These are phyloP conservation scores for Pollimyrus isidori DNA, from an alignment of 2,113 vertebrate species.

Conservation along the genomic window DNA sequence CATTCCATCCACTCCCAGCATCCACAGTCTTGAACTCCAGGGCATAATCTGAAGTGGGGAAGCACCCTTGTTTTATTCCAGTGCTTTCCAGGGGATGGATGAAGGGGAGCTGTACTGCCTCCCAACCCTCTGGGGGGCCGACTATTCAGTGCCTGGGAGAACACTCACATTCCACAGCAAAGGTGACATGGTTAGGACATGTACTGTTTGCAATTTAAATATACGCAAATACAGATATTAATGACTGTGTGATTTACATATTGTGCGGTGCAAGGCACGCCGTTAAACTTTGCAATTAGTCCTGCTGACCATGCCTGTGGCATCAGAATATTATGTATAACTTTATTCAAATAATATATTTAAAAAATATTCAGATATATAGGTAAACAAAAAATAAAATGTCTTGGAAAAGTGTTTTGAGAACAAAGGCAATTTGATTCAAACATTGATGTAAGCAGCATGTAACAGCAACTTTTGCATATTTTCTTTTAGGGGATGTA, in stretches of 20 bases:
- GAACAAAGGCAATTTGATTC: neutral
- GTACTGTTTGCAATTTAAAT: neutral
- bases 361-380: no score
- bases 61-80: no score
- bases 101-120: neutral
- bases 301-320: neutral
- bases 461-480: neutral
- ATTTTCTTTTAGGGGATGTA: neutral
- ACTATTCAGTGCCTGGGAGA: neutral
- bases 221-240: neutral
- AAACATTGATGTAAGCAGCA: neutral
- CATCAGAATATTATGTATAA: no score
- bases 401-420: neutral
- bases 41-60: no score
- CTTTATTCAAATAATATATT: neutral
- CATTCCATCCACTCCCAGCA: no score
- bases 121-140: neutral
- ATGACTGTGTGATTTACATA: neutral
- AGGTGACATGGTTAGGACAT: neutral
- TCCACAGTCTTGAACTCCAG: no score
- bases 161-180: neutral
- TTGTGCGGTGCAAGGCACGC: neutral
- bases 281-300: neutral
- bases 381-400: neutral
- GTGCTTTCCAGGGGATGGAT: no score